Percentiles rank a stretch among this genome's conserved stretches.
Evolutionary conservation across 2,797 vertebrate species (phyloP).

Genomic region (Picus viridis): DNA sequence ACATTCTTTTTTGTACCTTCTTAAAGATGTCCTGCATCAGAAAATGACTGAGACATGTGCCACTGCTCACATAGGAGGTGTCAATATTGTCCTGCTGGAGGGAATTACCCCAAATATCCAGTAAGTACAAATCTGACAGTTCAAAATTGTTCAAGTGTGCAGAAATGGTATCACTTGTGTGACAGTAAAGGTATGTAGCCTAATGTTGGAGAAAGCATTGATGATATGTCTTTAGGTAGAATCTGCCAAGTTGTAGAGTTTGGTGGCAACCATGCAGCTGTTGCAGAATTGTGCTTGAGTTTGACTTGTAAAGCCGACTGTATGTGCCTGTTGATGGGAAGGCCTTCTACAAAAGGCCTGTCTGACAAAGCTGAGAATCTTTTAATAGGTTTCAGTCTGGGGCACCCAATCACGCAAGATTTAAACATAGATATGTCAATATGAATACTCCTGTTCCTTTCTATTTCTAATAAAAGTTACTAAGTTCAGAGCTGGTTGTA

Average conservation of each 20-base stretch:
- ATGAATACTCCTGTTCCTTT: not conserved
- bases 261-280: not conserved
- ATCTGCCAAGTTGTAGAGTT: accelerated
- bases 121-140: slow-evolving; percentile 80
- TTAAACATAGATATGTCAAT: not conserved
- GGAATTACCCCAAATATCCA: slow-evolving; percentile 98
- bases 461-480: not conserved
- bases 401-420: accelerated
- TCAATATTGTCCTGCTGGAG: slow-evolving; percentile 97
- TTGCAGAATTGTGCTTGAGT: not conserved
- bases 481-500: not conserved
- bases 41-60: slow-evolving; percentile 99
- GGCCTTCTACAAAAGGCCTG: not conserved
- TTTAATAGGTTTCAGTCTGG: not conserved
- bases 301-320: not conserved
- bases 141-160: not conserved
- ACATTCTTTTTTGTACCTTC: not conserved
- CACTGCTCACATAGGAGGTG: slow-evolving; percentile 96
- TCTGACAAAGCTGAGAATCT: not conserved
- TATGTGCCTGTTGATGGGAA: accelerated
- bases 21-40: slow-evolving; percentile 95
- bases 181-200: not conserved
- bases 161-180: not conserved
- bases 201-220: not conserved
- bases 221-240: not conserved